Evolutionary conservation across 2,797 vertebrate species (phyloP).

Genomic region (Cheirogaleus major): DNA sequence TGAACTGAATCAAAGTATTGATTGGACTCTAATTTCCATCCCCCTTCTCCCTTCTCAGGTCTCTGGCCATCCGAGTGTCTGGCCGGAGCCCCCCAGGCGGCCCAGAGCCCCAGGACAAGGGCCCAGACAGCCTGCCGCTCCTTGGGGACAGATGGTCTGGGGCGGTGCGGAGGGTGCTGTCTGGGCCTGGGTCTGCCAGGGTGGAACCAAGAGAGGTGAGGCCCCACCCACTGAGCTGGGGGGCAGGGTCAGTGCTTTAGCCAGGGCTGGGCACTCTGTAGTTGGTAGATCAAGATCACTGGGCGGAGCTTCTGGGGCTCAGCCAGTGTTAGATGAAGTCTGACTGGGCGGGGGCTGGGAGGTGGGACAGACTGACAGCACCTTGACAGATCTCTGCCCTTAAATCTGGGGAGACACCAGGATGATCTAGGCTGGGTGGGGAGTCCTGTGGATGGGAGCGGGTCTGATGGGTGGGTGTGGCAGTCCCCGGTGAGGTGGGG

Average conservation of each 20-base stretch:
- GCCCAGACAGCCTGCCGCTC: constrained; percentile 87
- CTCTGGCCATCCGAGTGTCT: constrained; percentile 82
- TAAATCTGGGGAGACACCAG: neutral
- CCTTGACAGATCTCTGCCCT: neutral
- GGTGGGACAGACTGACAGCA: neutral
- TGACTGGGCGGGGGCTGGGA: neutral
- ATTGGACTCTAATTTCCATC: neutral
- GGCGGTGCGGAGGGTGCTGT: constrained; percentile 79
- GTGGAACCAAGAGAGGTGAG: constrained; percentile 86
- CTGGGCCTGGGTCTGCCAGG: constrained; percentile 84
- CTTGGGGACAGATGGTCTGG: constrained; percentile 92
- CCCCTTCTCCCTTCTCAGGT: constrained; percentile 74
- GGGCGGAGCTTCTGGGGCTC: neutral
- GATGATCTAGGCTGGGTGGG: neutral
- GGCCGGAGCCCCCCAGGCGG: constrained; percentile 81
- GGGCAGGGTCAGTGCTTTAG: neutral
- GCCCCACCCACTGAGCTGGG: neutral
- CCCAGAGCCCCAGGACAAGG: constrained; percentile 81
- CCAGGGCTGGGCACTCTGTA: neutral
- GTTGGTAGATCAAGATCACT: neutral
- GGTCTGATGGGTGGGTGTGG: neutral
- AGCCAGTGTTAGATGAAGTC: neutral
- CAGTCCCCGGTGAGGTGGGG: no score
- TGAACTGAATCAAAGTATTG: neutral
- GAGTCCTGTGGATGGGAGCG: neutral